Base-by-base conservation (phyloP, 2,888 invertebrate genomes). In the Troides helena region DNA sequence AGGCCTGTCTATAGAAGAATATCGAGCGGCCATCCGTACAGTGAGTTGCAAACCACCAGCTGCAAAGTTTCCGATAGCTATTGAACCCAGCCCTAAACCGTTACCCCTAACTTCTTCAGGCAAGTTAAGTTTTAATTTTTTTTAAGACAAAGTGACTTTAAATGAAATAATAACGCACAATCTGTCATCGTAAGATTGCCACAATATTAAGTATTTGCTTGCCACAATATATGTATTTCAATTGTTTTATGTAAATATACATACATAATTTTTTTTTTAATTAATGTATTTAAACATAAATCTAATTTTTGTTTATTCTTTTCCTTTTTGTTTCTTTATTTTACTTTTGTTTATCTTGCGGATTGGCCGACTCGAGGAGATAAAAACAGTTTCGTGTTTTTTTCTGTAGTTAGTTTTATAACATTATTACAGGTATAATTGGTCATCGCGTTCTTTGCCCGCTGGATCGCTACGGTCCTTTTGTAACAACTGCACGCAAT, bases 1-100 rank as follows among this genome's bases (percentile, higher is more conserved):
- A 91, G 92, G 90, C 12, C 82, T 91, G 81, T 80, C 86, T 2
- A 71, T 85, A 50, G 86, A 89, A 63, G 88, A 90, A 70, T 92
- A 92, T 72, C 82, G 82, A 21, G 83, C 82, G 2, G 90, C 86
- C 0, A 76, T 92, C 0, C 85, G 83, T 21, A 83, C 84, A 2
- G 81, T 87, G 70, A 90, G 81, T 76, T 87, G 89, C 60, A 85
- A 86, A 59, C 82, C 86, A 59, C 82, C 86, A 3, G 86, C 83
- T 58, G 85, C 85, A 14, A 81, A 82, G 65, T 75, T 73, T 68
- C 85, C 86, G 10, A 89, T 90, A 18, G 78, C 76, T 0, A 86
- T 90, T 23, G 84, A 87, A 58, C 88, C 89, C 0, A 90, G 90
- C 5, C 89, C 91, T 0, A 79, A 73, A 6, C 86, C 89, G 1